Conservation (phyloP, 2,888 invertebrate genomes). For the Stenotaenia linearis region DNA sequence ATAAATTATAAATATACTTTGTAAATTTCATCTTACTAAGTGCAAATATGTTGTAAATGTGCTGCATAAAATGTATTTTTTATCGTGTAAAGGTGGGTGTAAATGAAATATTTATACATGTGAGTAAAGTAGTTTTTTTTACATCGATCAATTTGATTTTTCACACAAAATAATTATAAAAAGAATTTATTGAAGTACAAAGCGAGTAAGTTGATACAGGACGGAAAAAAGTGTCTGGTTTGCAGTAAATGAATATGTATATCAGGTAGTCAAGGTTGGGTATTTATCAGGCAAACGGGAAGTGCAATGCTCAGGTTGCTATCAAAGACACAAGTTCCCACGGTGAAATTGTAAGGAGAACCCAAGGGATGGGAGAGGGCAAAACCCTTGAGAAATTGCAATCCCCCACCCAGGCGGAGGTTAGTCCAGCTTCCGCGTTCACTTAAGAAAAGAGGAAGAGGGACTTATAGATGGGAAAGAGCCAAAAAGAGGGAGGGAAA, state of each 20-base stretch:
- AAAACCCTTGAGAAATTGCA: slow-evolving; percentile 12
- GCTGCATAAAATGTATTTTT: too few relatives aligned
- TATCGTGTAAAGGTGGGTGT: too few relatives aligned
- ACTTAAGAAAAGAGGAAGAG: slow-evolving; percentile 24
- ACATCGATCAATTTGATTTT: too few relatives aligned
- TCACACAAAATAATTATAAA: too few relatives aligned
- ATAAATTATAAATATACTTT: too few relatives aligned
- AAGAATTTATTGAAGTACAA: too few relatives aligned
- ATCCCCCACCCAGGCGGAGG: slow-evolving; percentile 16
- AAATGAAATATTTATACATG: too few relatives aligned
- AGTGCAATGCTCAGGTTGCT: slow-evolving; percentile 12
- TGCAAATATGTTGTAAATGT: too few relatives aligned
- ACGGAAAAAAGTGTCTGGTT: slow-evolving; percentile 11
- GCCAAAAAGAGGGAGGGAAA: background rate
- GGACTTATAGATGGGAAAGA: slow-evolving; percentile 10
- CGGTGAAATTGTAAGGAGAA: background rate
- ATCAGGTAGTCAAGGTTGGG: background rate
- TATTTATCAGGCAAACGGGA: slow-evolving; percentile 13
- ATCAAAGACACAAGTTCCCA: slow-evolving; percentile 14
- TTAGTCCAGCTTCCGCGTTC: slow-evolving; percentile 24
- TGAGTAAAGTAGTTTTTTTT: too few relatives aligned
- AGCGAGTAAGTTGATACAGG: too few relatives aligned
- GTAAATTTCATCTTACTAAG: too few relatives aligned
- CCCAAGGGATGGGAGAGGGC: slow-evolving; percentile 20
- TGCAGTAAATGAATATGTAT: background rate